Evolutionary conservation across 2,797 vertebrate species (phyloP).

Genomic region (Microhierax caerulescens): DNA sequence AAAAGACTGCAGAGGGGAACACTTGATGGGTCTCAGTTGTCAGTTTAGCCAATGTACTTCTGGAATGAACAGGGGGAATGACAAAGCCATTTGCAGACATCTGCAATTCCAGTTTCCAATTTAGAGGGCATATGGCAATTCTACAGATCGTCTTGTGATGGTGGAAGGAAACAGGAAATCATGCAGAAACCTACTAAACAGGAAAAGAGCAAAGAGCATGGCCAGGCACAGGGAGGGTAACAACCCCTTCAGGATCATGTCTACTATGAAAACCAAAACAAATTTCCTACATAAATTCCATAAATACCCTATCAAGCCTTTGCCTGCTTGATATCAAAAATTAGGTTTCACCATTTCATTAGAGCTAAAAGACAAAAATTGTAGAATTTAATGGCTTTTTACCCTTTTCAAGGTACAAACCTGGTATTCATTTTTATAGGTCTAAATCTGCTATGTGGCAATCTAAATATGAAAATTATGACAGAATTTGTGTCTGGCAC

Average conservation of each 20-base stretch:
- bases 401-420: background rate
- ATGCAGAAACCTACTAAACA: background rate
- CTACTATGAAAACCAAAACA: background rate
- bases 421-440: background rate
- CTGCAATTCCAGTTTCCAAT: background rate
- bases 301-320: background rate
- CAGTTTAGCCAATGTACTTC: background rate
- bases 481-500: background rate
- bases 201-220: background rate
- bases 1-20: background rate
- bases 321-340: background rate
- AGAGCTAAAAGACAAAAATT: background rate
- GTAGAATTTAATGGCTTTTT: background rate
- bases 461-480: background rate
- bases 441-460: background rate
- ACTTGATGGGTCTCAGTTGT: background rate
- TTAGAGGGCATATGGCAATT: background rate
- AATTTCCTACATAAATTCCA: background rate
- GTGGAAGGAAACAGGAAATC: background rate
- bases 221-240: background rate
- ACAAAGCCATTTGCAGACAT: background rate
- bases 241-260: background rate
- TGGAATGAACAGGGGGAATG: background rate
- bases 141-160: background rate
- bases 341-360: background rate